Conservation (phyloP, 2,797 vertebrate species). For the Cephalopachus bancanus region DNA sequence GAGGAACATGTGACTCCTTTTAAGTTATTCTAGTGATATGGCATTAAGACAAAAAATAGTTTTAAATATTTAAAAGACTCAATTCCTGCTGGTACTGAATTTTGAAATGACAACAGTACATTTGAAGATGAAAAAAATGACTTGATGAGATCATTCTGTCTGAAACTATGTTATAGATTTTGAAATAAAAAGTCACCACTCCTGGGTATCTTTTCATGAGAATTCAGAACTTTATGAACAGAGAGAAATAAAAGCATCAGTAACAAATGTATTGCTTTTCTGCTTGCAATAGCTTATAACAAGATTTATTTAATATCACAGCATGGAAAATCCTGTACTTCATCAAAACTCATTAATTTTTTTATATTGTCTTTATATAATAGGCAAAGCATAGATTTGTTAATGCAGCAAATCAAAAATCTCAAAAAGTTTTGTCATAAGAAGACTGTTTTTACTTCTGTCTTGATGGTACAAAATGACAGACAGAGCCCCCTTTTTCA, state of each 20-base stretch:
- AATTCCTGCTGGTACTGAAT: constrained; percentile 28
- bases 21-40: neutral
- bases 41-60: constrained; percentile 51
- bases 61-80: constrained; percentile 68
- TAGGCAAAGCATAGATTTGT: neutral
- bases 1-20: constrained; percentile 52
- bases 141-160: neutral
- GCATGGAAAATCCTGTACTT: neutral
- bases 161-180: constrained; percentile 4
- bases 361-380: neutral
- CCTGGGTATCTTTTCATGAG: constrained; percentile 11
- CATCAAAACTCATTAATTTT: constrained; percentile 1
- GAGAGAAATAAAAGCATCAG: neutral
- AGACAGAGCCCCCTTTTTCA: neutral
- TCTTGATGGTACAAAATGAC: neutral
- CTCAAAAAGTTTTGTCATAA: neutral
- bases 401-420: neutral
- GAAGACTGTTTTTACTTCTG: neutral
- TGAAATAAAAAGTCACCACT: constrained; percentile 9
- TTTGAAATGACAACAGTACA: constrained; percentile 57
- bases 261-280: constrained; percentile 14
- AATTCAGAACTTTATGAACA: constrained; percentile 35
- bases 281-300: neutral
- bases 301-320: neutral
- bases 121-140: constrained; percentile 35